Evolutionary conservation across 2,113 vertebrate genomes (phyloP).

Genomic region (Burhinus bistriatus): DNA sequence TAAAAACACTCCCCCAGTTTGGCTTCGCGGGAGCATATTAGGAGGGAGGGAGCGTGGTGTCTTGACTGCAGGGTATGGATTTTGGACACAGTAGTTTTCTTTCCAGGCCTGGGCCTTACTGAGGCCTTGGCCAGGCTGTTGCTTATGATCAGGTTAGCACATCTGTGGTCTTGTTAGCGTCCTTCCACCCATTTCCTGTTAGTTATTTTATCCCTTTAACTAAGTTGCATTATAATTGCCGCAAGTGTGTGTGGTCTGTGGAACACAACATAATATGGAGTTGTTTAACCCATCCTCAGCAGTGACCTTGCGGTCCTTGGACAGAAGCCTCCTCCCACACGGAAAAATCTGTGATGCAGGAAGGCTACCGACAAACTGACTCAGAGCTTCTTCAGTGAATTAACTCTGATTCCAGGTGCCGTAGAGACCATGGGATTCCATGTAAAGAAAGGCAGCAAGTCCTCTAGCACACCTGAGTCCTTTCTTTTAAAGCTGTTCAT

Average conservation of each 20-base stretch:
- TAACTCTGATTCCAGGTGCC: not conserved
- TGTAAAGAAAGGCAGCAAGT: not conserved
- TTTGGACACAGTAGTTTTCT: not conserved
- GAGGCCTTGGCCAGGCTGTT: not conserved
- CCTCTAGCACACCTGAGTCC: not conserved
- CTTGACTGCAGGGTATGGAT: not conserved
- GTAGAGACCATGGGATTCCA: not conserved
- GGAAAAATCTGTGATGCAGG: not conserved
- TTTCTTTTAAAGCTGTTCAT: not conserved
- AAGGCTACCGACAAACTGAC: not conserved
- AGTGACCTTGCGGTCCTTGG: not conserved
- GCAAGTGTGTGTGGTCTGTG: not conserved
- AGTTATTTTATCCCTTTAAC: not conserved
- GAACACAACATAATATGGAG: not conserved
- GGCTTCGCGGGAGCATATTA: not conserved
- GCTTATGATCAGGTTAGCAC: not conserved
- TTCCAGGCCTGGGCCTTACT: not conserved
- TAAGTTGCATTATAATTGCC: not conserved
- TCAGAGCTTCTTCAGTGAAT: not conserved
- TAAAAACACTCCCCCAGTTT: rapidly evolving
- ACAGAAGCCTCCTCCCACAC: not conserved
- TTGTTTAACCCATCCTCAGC: not conserved
- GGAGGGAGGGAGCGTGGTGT: not conserved
- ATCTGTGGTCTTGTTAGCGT: not conserved
- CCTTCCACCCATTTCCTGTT: not conserved